Evolutionary conservation across 1,140 invertebrate genomes (phyloP).

Genomic region (Venturia canescens): DNA sequence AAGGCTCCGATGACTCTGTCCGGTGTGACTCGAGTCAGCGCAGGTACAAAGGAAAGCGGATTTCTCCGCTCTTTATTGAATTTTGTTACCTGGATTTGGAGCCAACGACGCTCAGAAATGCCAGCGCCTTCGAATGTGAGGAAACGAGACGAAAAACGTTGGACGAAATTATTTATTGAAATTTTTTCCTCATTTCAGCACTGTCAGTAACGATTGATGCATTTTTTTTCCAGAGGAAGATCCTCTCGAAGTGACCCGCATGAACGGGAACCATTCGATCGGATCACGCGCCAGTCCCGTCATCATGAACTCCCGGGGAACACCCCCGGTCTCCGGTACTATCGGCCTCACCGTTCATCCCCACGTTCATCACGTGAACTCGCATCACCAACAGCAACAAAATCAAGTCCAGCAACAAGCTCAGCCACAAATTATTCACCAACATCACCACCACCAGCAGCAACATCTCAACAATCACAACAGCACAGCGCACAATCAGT

Average conservation of each 20-base stretch:
- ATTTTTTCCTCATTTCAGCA: neutral
- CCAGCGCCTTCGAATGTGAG: too few relatives aligned
- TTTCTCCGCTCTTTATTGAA: too few relatives aligned
- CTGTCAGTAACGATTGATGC: constrained; percentile 16
- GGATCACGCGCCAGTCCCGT: constrained; percentile 65
- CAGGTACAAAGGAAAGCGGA: too few relatives aligned
- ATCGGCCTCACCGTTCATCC: constrained; percentile 62
- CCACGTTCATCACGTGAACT: constrained; percentile 37
- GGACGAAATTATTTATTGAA: too few relatives aligned
- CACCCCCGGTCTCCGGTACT: constrained; percentile 58
- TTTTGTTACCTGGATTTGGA: too few relatives aligned
- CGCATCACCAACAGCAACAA: constrained; percentile 56
- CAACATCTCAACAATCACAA: constrained; percentile 67
- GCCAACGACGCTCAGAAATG: too few relatives aligned
- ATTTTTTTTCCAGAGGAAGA: constrained; percentile 71
- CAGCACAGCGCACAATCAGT: constrained; percentile 69
- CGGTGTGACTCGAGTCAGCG: too few relatives aligned
- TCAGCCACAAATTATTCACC: constrained; percentile 29
- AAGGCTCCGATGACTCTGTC: too few relatives aligned
- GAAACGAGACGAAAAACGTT: too few relatives aligned
- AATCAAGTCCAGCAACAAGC: constrained; percentile 46
- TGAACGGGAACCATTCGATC: constrained; percentile 67
- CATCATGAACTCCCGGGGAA: constrained; percentile 64
- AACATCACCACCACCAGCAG: constrained; percentile 19
- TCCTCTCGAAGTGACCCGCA: constrained; percentile 68